Percentiles rank a stretch among this genome's conserved stretches.
Conservation (phyloP, 2,888 invertebrate genomes). For the Eilema griseolum region DNA sequence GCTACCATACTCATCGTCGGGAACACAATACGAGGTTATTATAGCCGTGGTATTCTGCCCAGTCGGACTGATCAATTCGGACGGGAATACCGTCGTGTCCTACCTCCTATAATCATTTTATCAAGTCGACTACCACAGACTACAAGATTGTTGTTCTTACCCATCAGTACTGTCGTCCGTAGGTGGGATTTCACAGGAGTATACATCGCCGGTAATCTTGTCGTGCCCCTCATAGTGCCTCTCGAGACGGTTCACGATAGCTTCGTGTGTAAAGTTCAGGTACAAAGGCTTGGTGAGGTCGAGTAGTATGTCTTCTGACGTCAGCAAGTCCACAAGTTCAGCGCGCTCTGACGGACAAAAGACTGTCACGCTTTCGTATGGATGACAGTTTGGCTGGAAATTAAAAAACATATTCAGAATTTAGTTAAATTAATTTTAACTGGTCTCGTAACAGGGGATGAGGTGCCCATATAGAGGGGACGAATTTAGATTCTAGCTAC, state of each 20-base stretch:
- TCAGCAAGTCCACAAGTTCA: slow-evolving; percentile 90
- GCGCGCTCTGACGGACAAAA: slow-evolving; percentile 93
- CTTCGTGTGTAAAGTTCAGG: slow-evolving; percentile 94
- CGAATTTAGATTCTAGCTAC: too few relatives aligned
- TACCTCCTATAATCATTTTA: too few relatives aligned
- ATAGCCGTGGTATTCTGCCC: too few relatives aligned
- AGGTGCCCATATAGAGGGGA: too few relatives aligned
- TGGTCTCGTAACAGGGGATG: too few relatives aligned
- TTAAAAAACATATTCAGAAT: background rate
- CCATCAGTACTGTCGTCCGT: slow-evolving; percentile 87
- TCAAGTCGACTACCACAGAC: too few relatives aligned
- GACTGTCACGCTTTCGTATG: slow-evolving; percentile 94
- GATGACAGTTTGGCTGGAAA: slow-evolving; percentile 91
- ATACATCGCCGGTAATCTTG: slow-evolving; percentile 93
- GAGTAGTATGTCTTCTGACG: slow-evolving; percentile 92
- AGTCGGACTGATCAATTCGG: too few relatives aligned
- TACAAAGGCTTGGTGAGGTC: slow-evolving; percentile 94
- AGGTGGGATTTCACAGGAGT: slow-evolving; percentile 90
- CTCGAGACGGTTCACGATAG: slow-evolving; percentile 92
- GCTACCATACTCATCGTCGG: too few relatives aligned
- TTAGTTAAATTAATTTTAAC: too few relatives aligned
- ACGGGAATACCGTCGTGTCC: too few relatives aligned
- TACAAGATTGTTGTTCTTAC: too few relatives aligned
- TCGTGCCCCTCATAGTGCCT: slow-evolving; percentile 90
- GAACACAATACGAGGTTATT: too few relatives aligned